A percentile compares a stretch with the other conserved stretches of the same genome.
Conservation (phyloP, 2,797 vertebrate genomes). For the Diplodus puntazzo region DNA sequence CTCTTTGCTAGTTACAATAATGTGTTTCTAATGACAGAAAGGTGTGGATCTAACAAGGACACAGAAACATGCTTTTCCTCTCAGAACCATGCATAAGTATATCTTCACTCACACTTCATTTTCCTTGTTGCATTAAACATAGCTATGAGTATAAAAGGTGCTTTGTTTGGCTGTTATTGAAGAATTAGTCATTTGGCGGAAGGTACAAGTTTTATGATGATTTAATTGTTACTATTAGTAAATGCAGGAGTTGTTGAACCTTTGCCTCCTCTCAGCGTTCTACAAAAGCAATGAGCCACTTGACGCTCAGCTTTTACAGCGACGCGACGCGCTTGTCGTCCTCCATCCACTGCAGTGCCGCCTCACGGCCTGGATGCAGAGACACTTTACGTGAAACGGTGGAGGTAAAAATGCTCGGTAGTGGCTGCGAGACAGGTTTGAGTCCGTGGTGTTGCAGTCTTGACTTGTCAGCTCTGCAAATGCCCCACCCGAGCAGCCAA, state of each 20-base stretch:
- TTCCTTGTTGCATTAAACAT: neutral
- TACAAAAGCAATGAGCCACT: slow-evolving; percentile 40
- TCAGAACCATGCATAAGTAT: neutral
- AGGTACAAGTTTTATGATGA: slow-evolving; percentile 11
- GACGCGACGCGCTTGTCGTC: slow-evolving; percentile 20
- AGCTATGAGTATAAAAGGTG: neutral
- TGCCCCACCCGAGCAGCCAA: slow-evolving; percentile 30
- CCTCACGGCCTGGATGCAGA: slow-evolving; percentile 35
- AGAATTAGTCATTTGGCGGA: slow-evolving; percentile 7
- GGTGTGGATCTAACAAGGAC: neutral
- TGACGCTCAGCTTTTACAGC: slow-evolving; percentile 23
- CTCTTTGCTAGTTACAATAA: no score
- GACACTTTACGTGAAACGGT: slow-evolving; percentile 27
- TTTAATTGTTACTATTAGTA: slow-evolving; percentile 30
- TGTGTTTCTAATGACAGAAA: no score
- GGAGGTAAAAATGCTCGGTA: slow-evolving; percentile 12
- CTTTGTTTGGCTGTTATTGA: slow-evolving; percentile 13
- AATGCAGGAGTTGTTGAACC: slow-evolving; percentile 32
- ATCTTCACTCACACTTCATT: neutral
- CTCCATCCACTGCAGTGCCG: slow-evolving; percentile 25
- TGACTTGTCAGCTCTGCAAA: slow-evolving; percentile 26
- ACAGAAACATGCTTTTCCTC: neutral
- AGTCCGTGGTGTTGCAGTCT: slow-evolving; percentile 43
- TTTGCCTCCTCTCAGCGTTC: slow-evolving; percentile 20
- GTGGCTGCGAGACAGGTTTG: slow-evolving; percentile 29